Evolutionary conservation across 2,888 invertebrate genomes (phyloP), one percentile per base, ranked within the genome.

Genomic region (Thyatira batis): DNA sequence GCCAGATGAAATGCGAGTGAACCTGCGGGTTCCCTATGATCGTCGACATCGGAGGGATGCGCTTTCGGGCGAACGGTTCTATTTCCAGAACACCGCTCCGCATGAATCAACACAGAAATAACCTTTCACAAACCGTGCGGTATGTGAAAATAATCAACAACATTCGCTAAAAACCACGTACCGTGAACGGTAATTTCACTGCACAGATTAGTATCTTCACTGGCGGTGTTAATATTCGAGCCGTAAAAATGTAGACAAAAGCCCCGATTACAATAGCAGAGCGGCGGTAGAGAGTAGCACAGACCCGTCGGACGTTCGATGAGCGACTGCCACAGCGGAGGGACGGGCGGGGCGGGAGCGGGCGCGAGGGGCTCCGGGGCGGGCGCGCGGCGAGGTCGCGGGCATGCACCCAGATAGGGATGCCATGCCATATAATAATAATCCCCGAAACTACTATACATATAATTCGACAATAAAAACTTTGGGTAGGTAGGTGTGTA

Each of bases 91-190:
- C 87, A 80, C 82, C 85, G 87, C 91, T 84, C 85, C 84, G 89
- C 89, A 89, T 89, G 89, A 91, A 91, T 91, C 91, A 90, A 91
- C 91, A 89, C 91, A 86, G 79, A 92, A 92, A 92, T 92, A 91
- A 91, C 90, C 89, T 89, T 91, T 89, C 90, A 90, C 85, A 82
- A 85, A 84, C 78, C 75, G 72, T 82, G 83, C 67, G 84, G 83
- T 84, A 88, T 85, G 86, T 85, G 77, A 81, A 84, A 84, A 80
- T 81, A 78, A 81, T 77, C 76, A 78, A 79, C 78, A 85, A 85
- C 78, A 81, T 82, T 81, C 66, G 77, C 72, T 73, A 78, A 76
- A 76, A 83, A 75, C 73, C 89, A 91, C 91, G 71, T 91, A 91
- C 91, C 92, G 87, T 85, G 81, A 87, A 86, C 87, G 84, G 83